Evolutionary conservation across 2,113 vertebrate genomes (phyloP).

Genomic region (Sakesphorus luctuosus): DNA sequence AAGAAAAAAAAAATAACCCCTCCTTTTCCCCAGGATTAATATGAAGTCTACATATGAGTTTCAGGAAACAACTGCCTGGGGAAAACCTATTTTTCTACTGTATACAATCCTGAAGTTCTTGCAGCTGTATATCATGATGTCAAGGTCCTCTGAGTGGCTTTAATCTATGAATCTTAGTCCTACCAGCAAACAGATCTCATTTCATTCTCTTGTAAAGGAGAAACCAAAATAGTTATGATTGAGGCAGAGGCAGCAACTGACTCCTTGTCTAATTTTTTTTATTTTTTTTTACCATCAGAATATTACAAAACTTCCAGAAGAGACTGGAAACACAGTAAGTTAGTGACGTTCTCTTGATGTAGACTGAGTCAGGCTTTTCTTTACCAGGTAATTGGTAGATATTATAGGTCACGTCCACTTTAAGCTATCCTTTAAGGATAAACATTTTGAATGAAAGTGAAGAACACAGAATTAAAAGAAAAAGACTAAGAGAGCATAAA

Average conservation of each 20-base stretch:
- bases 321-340: not conserved
- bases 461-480: not conserved
- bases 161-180: not conserved
- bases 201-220: not conserved
- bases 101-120: not conserved
- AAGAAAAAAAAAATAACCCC: not conserved
- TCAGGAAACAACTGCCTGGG: not conserved
- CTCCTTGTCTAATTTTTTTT: not conserved
- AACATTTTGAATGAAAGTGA: not conserved
- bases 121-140: not conserved
- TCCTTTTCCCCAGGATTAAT: not conserved
- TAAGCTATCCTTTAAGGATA: not conserved
- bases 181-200: not conserved
- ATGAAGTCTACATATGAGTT: not conserved
- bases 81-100: not conserved
- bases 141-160: not conserved
- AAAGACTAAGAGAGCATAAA: not conserved
- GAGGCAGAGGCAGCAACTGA: not conserved
- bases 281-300: not conserved
- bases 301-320: not conserved
- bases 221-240: not conserved
- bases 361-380: not conserved
- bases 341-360: not conserved
- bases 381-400: not conserved
- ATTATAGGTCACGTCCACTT: not conserved